Evolutionary conservation across 2,797 vertebrate genomes (phyloP), one percentile per base, ranked within the genome.

Genomic region (Poeciliopsis paucimaculata): DNA sequence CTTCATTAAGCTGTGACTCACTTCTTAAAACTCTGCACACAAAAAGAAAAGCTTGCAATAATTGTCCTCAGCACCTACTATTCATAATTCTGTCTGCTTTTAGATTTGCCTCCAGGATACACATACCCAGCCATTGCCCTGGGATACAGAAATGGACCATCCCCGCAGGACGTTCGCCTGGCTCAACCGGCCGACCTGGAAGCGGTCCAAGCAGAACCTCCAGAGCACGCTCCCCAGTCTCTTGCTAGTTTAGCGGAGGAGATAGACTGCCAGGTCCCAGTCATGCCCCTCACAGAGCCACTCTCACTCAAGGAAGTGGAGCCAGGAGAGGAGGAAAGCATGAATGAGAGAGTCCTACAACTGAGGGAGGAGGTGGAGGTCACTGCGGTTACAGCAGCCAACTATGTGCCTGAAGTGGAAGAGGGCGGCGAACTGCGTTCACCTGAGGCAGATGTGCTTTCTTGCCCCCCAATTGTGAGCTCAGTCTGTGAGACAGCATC

Each of bases 31-130:
- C 16, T 26, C 11, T 26, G 39, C 28, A 64, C 66, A 43, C 23
- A 70, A 70, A 46, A n/a, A 12, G 23, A 13, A 43, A 41, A 26
- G 23, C 39, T 43, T 70, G 20, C 11, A 8, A 41, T 70, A 70
- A 70, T 70, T 43, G 5, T 41, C 23, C 39, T 70, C 2, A 43
- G 23, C 36, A 70, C 23, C 66, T 36, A 20, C 15, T 64, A 70
- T 43, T 43, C 34, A 28, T 45, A 79, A 12, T 85, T 82, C 39
- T 92, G 46, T 85, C 20, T 77, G 45, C 79, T 72, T 66, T 26
- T 57, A 99, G 98, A 97, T 85, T 90, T 98, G 87, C 97, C 97
- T 84, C 96, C 97, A 34, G 96, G 96, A 83, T 97, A 97, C 84
- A 91, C 94, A 76, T 97, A 96, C 86, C 96, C 97, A 0, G 84